Conservation (phyloP, 1,140 invertebrate genomes). For the Heliconius hermathena region DNA sequence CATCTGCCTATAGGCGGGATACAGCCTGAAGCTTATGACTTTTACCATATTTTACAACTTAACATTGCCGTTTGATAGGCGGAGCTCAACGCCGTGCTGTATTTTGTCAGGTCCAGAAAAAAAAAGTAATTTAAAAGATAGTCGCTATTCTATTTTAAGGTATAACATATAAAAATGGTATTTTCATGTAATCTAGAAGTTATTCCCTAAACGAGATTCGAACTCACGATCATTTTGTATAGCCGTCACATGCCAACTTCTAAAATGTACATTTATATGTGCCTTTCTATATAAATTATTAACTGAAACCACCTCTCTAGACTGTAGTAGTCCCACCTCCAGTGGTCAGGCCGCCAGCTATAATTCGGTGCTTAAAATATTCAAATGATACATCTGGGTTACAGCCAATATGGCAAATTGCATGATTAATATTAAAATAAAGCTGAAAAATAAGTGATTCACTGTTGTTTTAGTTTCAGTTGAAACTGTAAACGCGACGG, state of each 20-base stretch:
- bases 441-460: neutral
- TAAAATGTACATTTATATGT: neutral
- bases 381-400: constrained; percentile 6
- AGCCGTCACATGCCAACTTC: neutral
- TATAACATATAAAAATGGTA: too few relatives aligned
- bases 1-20: too few relatives aligned
- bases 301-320: neutral
- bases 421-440: neutral
- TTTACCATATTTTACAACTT: too few relatives aligned
- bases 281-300: neutral
- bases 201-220: neutral
- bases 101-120: too few relatives aligned
- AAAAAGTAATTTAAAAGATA: too few relatives aligned
- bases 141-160: too few relatives aligned
- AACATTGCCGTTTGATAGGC: too few relatives aligned
- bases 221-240: neutral
- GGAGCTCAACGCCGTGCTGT: too few relatives aligned
- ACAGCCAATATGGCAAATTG: neutral
- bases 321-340: neutral
- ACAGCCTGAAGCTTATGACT: too few relatives aligned
- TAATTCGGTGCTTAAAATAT: constrained; percentile 9
- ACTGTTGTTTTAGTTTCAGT: neutral
- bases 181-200: too few relatives aligned
- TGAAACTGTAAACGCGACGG: neutral
- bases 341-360: neutral